Base-by-base conservation (phyloP, 2,113 vertebrate genomes). In the Crotalus horridus region DNA sequence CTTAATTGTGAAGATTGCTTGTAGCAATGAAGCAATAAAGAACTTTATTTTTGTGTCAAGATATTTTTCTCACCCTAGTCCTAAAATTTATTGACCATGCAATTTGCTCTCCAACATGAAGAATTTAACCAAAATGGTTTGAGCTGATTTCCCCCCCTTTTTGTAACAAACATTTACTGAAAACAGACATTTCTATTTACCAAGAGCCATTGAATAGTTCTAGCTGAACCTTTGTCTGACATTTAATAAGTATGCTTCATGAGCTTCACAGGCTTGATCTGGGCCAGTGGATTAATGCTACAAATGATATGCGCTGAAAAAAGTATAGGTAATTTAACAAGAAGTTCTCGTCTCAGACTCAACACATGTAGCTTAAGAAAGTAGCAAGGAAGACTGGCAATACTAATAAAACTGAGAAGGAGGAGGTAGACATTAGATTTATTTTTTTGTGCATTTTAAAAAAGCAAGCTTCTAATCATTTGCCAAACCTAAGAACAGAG, bases 31-130 rank as follows among this genome's bases (percentile, higher is more conserved):
- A 81, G n/a, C 24, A 87, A 53, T 74, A 58, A 93, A 94, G 89
- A 48, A 2, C 43, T 92, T 96, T 95, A 88, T 92, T 94, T 39
- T 24, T 93, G 91, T n/a, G 6, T 39, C 74, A 90, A 8, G n/a
- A 4, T 13, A 93, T 51, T 21, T 90, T 85, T 20, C 85, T 8
- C 11, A 59, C 3, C 39, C 26, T 56, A 8, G 1, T 24, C 3
- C 24, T 46, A 48, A 88, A 26, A 69, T 53, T 17, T 55, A 9
- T 46, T 56, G 64, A 81, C 23, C 8, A 33, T 46, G 23, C 24
- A 81, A 15, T 12, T 59, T 20, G 17, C 21, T 85, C 59, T 17
- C 12, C 21, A 53, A 1, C 33, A 43, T 53, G 21, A 53, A 39
- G 21, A 51, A 20, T 58, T 53, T 54, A 53, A 24, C 51, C 51